Evolutionary conservation across 1,140 invertebrate species (phyloP).

Genomic region (Lasaia peninsularis): DNA sequence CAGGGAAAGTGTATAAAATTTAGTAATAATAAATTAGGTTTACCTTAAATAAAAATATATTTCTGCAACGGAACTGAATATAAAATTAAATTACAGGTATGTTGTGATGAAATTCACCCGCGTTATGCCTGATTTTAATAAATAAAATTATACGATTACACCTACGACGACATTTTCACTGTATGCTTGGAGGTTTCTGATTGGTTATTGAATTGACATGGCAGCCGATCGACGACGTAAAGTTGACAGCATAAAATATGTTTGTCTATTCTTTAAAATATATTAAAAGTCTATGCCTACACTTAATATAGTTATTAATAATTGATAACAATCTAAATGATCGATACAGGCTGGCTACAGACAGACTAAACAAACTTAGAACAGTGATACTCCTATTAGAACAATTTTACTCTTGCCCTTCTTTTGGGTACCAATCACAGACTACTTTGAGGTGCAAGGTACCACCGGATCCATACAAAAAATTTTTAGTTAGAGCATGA

Average conservation of each 20-base stretch:
- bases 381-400: too few species aligned
- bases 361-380: too few species aligned
- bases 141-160: conserved; percentile 44
- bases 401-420: too few species aligned
- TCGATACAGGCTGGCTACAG: too few species aligned
- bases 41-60: conserved; percentile 38
- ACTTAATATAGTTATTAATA: too few species aligned
- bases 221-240: background rate
- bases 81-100: conserved; percentile 22
- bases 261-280: background rate
- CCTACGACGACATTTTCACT: conserved; percentile 63
- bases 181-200: conserved; percentile 49
- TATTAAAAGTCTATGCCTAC: background rate
- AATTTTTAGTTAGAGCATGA: too few species aligned
- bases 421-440: too few species aligned
- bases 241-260: background rate
- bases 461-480: too few species aligned
- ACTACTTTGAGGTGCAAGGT: too few species aligned
- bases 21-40: conserved; percentile 9
- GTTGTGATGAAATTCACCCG: conserved; percentile 35
- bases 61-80: conserved; percentile 15
- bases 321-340: too few species aligned
- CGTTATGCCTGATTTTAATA: conserved; percentile 38
- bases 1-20: conserved; percentile 43
- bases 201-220: conserved; percentile 36